Percentiles rank a stretch among this genome's conserved stretches.
These are phyloP conservation scores for Ditylenchus weischeri DNA, from an alignment of 2,888 invertebrate genomes.

Conservation along the genomic window DNA sequence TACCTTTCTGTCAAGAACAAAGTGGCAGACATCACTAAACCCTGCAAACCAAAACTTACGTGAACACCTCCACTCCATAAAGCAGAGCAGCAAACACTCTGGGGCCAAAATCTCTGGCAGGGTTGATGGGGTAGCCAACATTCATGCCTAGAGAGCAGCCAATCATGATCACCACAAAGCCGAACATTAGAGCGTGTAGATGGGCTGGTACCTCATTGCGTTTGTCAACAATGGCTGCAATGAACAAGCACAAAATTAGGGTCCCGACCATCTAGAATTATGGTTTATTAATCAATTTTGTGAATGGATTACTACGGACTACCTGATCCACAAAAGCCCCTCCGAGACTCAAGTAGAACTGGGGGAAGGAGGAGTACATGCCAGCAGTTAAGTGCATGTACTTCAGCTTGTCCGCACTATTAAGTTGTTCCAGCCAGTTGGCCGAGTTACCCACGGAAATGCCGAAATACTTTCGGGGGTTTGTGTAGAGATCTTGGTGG, in stretches of 20 bases:
- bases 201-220: constrained; percentile 43
- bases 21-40: too few species aligned
- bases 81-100: constrained; percentile 39
- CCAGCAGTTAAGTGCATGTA: constrained; percentile 41
- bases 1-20: too few species aligned
- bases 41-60: constrained; percentile 19
- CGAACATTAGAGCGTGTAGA: constrained; percentile 49
- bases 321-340: constrained; percentile 52
- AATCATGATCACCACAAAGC: constrained; percentile 50
- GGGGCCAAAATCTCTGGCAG: constrained; percentile 52
- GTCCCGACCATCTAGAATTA: constrained; percentile 45
- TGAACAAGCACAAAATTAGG: constrained; percentile 48
- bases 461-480: too few species aligned
- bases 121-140: constrained; percentile 45
- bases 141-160: constrained; percentile 47
- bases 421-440: too few species aligned
- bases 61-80: constrained; percentile 45
- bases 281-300: neutral
- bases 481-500: constrained; percentile 19
- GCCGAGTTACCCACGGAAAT: too few species aligned
- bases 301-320: neutral
- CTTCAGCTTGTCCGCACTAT: constrained; percentile 1
- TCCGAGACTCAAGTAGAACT: constrained; percentile 40
- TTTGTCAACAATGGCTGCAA: constrained; percentile 46
- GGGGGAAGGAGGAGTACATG: constrained; percentile 50